Base-by-base conservation (phyloP, 2,797 vertebrate genomes). In the Melanotaenia parkinsoni region DNA sequence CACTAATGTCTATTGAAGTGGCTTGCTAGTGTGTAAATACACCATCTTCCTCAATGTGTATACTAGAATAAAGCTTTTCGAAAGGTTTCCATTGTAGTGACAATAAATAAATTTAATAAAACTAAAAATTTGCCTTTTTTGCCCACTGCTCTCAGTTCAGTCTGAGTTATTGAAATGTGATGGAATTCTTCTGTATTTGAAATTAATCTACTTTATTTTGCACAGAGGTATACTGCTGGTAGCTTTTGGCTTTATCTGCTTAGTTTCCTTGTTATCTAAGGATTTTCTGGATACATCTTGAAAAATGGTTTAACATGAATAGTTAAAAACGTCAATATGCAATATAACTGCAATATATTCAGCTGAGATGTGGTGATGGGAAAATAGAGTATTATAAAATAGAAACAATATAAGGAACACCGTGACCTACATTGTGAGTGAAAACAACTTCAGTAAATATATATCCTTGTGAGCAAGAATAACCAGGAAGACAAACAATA, bases 381-480 rank as follows among this genome's bases (percentile, higher is more conserved):
- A 8, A 47, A 47, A 51, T 51, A 24, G 1, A 51, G 50, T 4
- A 4, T 3, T 9, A 24, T 1, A 12, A 51, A 24, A 11, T 13
- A 11, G 50, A 51, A 24, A 24, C n/a, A 0, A 12, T 13, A 12
- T 24, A 24, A 51, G n/a, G n/a, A 51, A 51, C n/a, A 51, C 11
- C 11, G 5, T 51, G 50, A 24, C 11, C 11, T 51, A 24, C 9
- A 51, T 51, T 37, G 22, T 38, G 33, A 56, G 43, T 60, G 24
- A 77, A 56, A 63, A 38, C 24, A 73, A 58, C 66, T 67, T 28
- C 5, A 66, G 58, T 35, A 67, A 58, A 72, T 43, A 11, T 43
- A 80, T 74, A 72, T 64, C 56, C 51, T 40, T 24, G 65, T 62
- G 66, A 76, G 67, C 64, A 59, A 72, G 67, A 75, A 76, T 81